Percentiles rank a stretch among this genome's conserved stretches.
phyloP scores from a whole-genome alignment of 2,797 vertebrate genomes.

The Manis javanica region DNA sequence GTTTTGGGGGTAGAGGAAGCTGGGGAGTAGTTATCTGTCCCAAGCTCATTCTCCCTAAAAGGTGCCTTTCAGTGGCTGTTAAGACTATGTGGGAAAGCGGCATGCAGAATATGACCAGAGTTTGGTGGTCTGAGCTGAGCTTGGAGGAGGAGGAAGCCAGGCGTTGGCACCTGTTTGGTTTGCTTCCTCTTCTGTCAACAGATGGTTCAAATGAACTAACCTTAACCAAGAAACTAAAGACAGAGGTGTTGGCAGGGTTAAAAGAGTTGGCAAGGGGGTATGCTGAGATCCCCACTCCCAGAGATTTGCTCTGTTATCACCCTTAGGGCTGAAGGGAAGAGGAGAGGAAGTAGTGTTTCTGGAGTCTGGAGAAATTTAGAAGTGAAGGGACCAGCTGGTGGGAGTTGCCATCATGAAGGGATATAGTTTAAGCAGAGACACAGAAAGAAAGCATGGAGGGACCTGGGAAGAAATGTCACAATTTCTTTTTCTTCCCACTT shows the following conservation, averaged over 20 bases:
- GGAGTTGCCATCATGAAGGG: not conserved
- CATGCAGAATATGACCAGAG: accelerated
- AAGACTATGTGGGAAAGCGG: not conserved
- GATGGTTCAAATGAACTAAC: not conserved
- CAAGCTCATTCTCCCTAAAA: not conserved
- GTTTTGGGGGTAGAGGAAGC: not conserved
- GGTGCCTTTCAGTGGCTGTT: accelerated
- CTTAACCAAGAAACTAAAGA: not conserved
- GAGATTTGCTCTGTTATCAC: no score
- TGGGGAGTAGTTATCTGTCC: not conserved
- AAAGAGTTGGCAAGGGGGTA: no score
- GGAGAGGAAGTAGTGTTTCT: not conserved
- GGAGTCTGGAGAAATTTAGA: not conserved
- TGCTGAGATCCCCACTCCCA: not conserved
- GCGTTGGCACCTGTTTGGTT: not conserved
- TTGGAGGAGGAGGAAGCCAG: not conserved
- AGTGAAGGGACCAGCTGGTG: no score
- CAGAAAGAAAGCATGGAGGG: not conserved
- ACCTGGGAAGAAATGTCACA: not conserved
- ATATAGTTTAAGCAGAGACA: not conserved
- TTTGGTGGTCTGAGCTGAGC: not conserved
- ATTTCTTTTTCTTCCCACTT: not conserved
- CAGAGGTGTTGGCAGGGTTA: not conserved
- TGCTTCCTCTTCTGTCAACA: accelerated
- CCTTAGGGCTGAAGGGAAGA: not conserved